Percentiles rank a stretch among this genome's conserved stretches.
These are phyloP conservation scores for Anastatus disparis DNA, from an alignment of 1,140 invertebrate species.

Conservation along the genomic window DNA sequence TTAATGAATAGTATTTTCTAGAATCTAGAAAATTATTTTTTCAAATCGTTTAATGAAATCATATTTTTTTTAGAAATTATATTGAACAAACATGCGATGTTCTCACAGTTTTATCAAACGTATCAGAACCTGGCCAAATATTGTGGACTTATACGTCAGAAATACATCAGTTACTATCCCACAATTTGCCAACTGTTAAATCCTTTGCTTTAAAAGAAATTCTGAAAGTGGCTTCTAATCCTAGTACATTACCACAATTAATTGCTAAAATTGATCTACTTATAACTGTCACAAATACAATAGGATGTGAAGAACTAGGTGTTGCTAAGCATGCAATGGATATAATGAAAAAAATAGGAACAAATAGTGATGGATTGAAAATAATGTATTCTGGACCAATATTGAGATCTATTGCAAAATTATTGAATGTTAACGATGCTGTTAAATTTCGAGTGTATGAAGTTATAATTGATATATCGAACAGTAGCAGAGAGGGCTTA, in stretches of 20 bases:
- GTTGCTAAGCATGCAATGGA: slow-evolving; percentile 71
- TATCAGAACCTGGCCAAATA: slow-evolving; percentile 57
- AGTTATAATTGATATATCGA: slow-evolving; percentile 75
- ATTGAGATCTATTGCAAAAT: slow-evolving; percentile 51
- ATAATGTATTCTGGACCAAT: slow-evolving; percentile 51
- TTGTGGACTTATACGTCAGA: slow-evolving; percentile 59
- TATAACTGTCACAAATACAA: slow-evolving; percentile 67
- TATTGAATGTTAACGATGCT: slow-evolving; percentile 54
- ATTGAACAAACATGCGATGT: slow-evolving; percentile 63
- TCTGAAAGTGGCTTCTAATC: slow-evolving; percentile 55
- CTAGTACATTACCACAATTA: slow-evolving; percentile 58
- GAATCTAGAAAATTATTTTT: not conserved
- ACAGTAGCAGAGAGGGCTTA: slow-evolving; percentile 69
- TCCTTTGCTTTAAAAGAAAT: slow-evolving; percentile 59
- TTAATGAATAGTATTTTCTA: not conserved
- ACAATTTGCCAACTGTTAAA: slow-evolving; percentile 57
- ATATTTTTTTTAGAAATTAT: slow-evolving; percentile 58
- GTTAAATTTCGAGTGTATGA: slow-evolving; percentile 67
- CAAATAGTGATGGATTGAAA: slow-evolving; percentile 57
- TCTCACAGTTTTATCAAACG: slow-evolving; percentile 56
- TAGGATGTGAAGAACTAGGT: slow-evolving; percentile 70
- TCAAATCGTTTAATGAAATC: not conserved
- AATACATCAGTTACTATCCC: slow-evolving; percentile 59
- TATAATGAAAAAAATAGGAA: slow-evolving; percentile 69
- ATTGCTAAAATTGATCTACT: slow-evolving; percentile 68